phyloP scores from a whole-genome alignment of 2,113 vertebrate genomes.

The Excalfactoria chinensis region DNA sequence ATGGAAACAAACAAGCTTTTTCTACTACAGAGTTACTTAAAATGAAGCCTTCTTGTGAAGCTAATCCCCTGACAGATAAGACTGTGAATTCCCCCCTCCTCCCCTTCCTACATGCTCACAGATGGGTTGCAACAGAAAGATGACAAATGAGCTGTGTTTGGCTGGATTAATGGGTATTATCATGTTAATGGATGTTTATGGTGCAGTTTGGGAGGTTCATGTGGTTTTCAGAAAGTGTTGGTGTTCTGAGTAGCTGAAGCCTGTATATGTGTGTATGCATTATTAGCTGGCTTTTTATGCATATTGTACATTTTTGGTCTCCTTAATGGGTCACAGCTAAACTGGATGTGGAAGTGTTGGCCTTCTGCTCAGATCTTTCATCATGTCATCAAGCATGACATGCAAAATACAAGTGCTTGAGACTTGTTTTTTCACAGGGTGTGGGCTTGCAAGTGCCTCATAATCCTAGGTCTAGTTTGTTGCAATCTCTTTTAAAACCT shows the following conservation, averaged over 20 bases:
- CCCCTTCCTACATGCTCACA: conserved; percentile 67
- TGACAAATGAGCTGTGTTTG: conserved; percentile 85
- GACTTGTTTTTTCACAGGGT: conserved; percentile 40
- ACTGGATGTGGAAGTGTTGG: conserved; percentile 20
- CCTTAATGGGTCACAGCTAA: conserved; percentile 67
- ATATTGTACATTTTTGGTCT: conserved; percentile 68
- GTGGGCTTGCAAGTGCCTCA: conserved; percentile 36
- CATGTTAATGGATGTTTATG: conserved; percentile 84
- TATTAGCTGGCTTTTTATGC: conserved; percentile 60
- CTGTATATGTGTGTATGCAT: neutral
- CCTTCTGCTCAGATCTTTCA: conserved; percentile 49
- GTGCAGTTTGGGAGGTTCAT: conserved; percentile 78
- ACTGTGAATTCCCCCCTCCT: conserved; percentile 70
- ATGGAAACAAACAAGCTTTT: conserved; percentile 79
- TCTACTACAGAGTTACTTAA: conserved; percentile 73
- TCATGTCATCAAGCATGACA: neutral
- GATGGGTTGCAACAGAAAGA: conserved; percentile 79
- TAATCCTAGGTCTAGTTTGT: conserved; percentile 57
- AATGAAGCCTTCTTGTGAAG: conserved; percentile 77
- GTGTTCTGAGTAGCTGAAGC: conserved; percentile 58
- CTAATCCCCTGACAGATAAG: conserved; percentile 79
- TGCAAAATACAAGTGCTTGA: conserved; percentile 30
- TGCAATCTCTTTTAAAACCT: conserved; percentile 80
- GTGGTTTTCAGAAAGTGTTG: conserved; percentile 69
- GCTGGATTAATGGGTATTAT: conserved; percentile 84